phyloP scores from a whole-genome alignment of 2,797 vertebrate genomes.

The Melanotaenia trifasciata region DNA sequence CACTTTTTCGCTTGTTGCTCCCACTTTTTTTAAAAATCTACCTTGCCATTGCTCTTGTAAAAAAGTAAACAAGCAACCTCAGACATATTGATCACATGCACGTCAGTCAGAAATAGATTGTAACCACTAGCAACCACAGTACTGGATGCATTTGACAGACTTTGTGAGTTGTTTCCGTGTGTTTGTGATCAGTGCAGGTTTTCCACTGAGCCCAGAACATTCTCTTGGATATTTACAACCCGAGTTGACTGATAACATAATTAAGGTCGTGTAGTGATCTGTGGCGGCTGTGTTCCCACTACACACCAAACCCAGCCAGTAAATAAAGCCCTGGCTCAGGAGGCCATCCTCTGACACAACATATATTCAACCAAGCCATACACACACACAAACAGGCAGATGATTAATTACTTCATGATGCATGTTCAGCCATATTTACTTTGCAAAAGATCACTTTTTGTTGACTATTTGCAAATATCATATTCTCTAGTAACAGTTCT shows the following conservation, averaged over 20 bases:
- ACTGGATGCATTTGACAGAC: constrained; percentile 44
- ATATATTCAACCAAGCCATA: constrained; percentile 57
- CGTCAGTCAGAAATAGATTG: constrained; percentile 60
- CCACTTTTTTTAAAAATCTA: constrained; percentile 25
- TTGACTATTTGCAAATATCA: background rate
- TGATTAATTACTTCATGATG: background rate
- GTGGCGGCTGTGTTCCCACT: constrained; percentile 65
- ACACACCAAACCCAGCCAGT: constrained; percentile 61
- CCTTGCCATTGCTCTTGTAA: constrained; percentile 48
- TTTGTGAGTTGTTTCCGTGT: constrained; percentile 41
- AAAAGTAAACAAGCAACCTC: constrained; percentile 54
- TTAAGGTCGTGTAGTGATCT: constrained; percentile 78
- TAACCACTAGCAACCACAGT: constrained; percentile 65
- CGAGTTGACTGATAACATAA: constrained; percentile 80
- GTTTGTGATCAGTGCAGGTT: constrained; percentile 38
- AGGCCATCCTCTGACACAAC: constrained; percentile 60
- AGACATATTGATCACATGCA: constrained; percentile 71
- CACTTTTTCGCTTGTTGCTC: constrained; percentile 23
- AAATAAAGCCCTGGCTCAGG: constrained; percentile 67
- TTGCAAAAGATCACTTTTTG: background rate
- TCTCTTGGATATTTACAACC: constrained; percentile 77
- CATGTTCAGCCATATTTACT: constrained; percentile 17
- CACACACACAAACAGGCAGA: constrained; percentile 5
- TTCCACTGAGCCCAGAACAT: constrained; percentile 60
- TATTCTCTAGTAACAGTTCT: background rate